A percentile compares a stretch with the other conserved stretches of the same genome.
Evolutionary conservation across 2,888 invertebrate species (phyloP).

Genomic region (Eristalis pertinax): DNA sequence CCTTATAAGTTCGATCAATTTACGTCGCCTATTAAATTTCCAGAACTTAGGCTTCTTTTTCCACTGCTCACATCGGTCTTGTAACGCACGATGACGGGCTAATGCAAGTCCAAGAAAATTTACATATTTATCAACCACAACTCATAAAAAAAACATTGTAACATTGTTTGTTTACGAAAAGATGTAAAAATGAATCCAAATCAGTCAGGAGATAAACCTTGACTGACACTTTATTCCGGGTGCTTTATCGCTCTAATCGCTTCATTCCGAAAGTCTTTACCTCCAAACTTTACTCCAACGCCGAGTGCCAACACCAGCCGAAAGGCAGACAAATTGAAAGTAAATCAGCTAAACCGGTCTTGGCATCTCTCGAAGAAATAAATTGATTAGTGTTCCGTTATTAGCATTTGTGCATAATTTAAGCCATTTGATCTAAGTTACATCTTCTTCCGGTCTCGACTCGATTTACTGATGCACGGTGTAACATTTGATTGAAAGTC

Average conservation of each 20-base stretch:
- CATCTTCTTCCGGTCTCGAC: background rate
- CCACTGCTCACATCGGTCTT: too few species aligned
- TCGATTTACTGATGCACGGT: background rate
- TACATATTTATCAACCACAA: background rate
- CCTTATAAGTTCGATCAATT: too few species aligned
- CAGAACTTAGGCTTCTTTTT: too few species aligned
- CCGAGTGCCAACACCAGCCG: background rate
- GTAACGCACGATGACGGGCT: background rate
- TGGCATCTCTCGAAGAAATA: background rate
- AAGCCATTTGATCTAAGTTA: background rate
- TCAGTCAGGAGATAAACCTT: background rate
- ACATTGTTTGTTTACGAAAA: background rate
- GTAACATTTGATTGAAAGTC: background rate
- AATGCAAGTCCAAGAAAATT: background rate
- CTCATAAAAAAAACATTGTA: too few species aligned
- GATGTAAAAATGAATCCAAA: background rate
- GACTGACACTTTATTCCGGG: background rate
- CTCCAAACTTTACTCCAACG: background rate
- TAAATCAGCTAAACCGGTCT: background rate
- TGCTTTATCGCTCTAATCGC: background rate
- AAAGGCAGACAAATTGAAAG: background rate
- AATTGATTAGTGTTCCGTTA: background rate
- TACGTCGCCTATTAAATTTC: too few species aligned
- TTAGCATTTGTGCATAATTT: background rate
- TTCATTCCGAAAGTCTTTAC: background rate